Base-by-base conservation (phyloP, 2,888 invertebrate genomes). In the Osmoderma eremita region DNA sequence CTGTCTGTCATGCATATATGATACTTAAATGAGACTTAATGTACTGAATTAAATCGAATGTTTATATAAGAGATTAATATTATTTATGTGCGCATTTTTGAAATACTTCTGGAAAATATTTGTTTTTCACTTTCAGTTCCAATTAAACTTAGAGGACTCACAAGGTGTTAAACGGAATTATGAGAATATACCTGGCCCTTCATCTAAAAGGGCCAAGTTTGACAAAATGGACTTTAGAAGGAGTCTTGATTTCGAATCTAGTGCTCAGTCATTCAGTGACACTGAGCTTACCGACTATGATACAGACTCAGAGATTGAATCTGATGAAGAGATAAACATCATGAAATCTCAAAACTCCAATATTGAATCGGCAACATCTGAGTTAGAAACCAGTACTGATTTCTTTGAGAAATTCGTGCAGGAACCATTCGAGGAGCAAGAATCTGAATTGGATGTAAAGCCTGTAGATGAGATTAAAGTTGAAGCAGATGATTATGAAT, bases 401-500 rank as follows among this genome's bases (percentile, higher is more conserved):
- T 79, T 78, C 69, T 75, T 79, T 48, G 80, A 81, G 24, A 79
- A 80, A 70, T 67, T 80, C 12, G 80, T 78, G 2, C 79, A 80
- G 15, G 78, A 78, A 51, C 76, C 79, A 8, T 67, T 70, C 63
- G 63, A 51, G 3, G 63, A 61, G 4, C 65, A 70, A 41, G 61
- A 65, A 18, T 63, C 51, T 15, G 65, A 71, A 53, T 30, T 10
- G 6, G 30, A 58, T 13, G 8, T 51, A 17, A 61, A 64, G 15
- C 42, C 61, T 13, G 56, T 38, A n/a, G 61, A 51, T 13, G 68
- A 68, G 41, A 68, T 68, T 53, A 70, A 73, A 63, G 69, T 74
- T 4, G 74, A 76, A 41, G 72, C 74, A 62, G 73, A 72, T 49
- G 82, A 82, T 68, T 82, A 82, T 71, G 88, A 88, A 73, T 86